Percentiles rank a stretch among this genome's conserved stretches.
These are phyloP conservation scores for Lanistes nyassanus DNA, from an alignment of 1,140 invertebrate genomes.

Conservation along the genomic window DNA sequence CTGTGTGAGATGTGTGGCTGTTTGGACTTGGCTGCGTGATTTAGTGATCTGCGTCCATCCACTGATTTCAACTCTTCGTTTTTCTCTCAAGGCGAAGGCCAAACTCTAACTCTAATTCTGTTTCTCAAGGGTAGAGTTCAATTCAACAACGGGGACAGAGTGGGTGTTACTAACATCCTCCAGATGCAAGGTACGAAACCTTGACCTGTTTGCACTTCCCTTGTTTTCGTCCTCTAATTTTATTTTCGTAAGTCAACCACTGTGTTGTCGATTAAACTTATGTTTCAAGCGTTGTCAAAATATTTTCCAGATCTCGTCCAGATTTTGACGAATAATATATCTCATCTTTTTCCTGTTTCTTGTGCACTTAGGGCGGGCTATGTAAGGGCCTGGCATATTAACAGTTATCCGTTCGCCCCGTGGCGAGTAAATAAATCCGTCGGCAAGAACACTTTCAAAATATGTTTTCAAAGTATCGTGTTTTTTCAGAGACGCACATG, in stretches of 20 bases:
- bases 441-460: too few relatives aligned
- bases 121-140: conserved; percentile 86
- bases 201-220: neutral
- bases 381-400: too few relatives aligned
- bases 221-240: neutral
- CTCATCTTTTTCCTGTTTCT: too few relatives aligned
- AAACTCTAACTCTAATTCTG: neutral
- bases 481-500: too few relatives aligned
- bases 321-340: too few relatives aligned
- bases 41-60: neutral
- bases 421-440: too few relatives aligned
- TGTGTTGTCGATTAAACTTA: too few relatives aligned
- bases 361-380: too few relatives aligned
- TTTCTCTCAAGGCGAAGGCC: neutral
- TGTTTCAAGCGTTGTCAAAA: too few relatives aligned
- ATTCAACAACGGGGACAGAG: conserved; percentile 94
- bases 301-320: too few relatives aligned
- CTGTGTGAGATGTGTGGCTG: conserved; percentile 4
- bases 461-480: too few relatives aligned
- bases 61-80: neutral
- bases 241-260: neutral
- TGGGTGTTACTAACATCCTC: conserved; percentile 91
- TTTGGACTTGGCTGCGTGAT: neutral
- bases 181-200: conserved; percentile 82
- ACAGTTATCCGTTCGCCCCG: too few relatives aligned